Evolutionary conservation across 2,888 invertebrate species (phyloP).

Genomic region (Lepidochrysops patricia): DNA sequence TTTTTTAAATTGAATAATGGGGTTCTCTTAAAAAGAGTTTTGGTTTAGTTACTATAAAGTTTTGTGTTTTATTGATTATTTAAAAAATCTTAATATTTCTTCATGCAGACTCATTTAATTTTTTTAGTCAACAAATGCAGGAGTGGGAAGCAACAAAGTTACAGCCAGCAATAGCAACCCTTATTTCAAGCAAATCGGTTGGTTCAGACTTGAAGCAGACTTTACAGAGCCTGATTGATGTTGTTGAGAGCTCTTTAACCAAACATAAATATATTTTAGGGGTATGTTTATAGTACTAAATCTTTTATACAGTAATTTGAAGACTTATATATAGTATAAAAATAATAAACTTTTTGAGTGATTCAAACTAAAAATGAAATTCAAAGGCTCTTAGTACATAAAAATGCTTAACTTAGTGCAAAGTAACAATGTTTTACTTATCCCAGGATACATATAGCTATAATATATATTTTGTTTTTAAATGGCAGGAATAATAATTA

Average conservation of each 20-base stretch:
- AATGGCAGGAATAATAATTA: too few species aligned
- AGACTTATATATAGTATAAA: too few species aligned
- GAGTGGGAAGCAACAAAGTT: constrained; percentile 79
- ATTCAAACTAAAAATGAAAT: too few species aligned
- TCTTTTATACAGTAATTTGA: too few species aligned
- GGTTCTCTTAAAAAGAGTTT: not conserved
- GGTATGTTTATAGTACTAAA: constrained; percentile 52
- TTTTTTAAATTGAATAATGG: not conserved
- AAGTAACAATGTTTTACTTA: too few species aligned
- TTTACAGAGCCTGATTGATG: constrained; percentile 70
- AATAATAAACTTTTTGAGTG: too few species aligned
- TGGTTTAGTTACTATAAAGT: not conserved
- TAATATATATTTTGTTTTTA: too few species aligned
- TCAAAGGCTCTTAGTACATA: too few species aligned
- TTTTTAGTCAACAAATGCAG: constrained; percentile 72
- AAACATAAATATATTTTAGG: constrained; percentile 74
- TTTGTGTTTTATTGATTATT: too few species aligned
- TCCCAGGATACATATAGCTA: too few species aligned
- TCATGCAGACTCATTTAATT: not conserved
- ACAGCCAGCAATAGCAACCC: constrained; percentile 70
- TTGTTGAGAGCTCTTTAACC: constrained; percentile 70
- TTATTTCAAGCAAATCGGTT: constrained; percentile 60
- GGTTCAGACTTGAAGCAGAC: constrained; percentile 73
- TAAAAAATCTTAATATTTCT: too few species aligned
- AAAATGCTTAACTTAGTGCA: too few species aligned